These are phyloP conservation scores for Acrossocheilus fasciatus DNA, from an alignment of 2,797 vertebrate species.

Conservation along the genomic window DNA sequence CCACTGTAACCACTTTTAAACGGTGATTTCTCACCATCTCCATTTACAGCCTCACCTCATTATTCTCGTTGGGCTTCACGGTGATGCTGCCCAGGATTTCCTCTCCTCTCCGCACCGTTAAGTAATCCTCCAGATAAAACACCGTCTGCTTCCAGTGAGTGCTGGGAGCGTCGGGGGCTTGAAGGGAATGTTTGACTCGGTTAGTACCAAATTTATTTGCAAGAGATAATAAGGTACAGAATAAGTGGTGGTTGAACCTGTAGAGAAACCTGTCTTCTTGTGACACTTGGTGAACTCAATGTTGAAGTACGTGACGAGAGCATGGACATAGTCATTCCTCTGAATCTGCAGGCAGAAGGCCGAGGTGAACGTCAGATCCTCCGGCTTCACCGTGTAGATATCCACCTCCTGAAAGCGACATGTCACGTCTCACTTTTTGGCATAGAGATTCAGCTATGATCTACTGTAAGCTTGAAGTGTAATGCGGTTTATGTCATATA, in stretches of 20 bases:
- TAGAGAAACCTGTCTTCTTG: constrained; percentile 98
- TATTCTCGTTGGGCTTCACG: constrained; percentile 95
- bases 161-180: constrained; percentile 94
- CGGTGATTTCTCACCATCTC: neutral
- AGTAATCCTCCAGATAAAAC: constrained; percentile 97
- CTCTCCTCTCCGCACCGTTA: constrained; percentile 95
- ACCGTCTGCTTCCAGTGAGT: constrained; percentile 99
- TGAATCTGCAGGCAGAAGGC: constrained; percentile 97
- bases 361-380: constrained; percentile 93
- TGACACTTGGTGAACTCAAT: constrained; percentile 99
- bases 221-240: neutral
- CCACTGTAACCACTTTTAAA: neutral
- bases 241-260: constrained; percentile 78
- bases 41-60: constrained; percentile 84
- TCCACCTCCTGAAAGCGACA: constrained; percentile 88
- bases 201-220: neutral
- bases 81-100: constrained; percentile 94
- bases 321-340: constrained; percentile 95
- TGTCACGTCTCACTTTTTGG: neutral
- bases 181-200: neutral
- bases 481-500: constrained; percentile 1
- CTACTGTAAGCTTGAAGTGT: neutral
- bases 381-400: constrained; percentile 95
- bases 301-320: constrained; percentile 98
- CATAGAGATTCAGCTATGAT: neutral